Evolutionary conservation across 2,113 vertebrate species (phyloP), one percentile per base, ranked within the genome.

Genomic region (Oryzias celebensis): DNA sequence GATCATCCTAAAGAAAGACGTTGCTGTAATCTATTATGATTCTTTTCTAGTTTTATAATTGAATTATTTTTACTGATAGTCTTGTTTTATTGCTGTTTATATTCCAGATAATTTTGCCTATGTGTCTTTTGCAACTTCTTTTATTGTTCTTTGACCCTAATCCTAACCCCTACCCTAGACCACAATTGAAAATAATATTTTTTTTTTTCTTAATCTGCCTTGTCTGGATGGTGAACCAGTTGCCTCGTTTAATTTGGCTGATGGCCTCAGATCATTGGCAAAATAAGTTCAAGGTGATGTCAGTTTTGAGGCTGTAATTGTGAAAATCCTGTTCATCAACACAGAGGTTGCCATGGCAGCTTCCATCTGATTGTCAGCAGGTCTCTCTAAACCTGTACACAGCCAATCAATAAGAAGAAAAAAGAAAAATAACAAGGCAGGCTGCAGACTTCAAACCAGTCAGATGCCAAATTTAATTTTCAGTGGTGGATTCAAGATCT

Each of bases 221-320:
- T 28, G 4, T 4, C 26, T 28, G 26, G 3, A 28, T 28, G 36
- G 36, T 36, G 16, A 62, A 67, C n/a, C 63, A 26, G 60, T 62
- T 49, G 45, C 67, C 45, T 58, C 41, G 76, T 75, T 62, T 53
- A 8, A 58, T 72, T 47, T 51, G 47, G 56, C 52, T 20, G 52
- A 55, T 57, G 58, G 18, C 14, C 56, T 73, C 53, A 73, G 36
- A 69, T 73, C 51, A 42, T 61, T 52, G 56, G 4, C 0, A 62
- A 61, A 75, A 74, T 68, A 42, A 70, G 26, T 62, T 77, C 68
- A 70, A 77, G 61, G 47, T 52, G 47, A 55, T 22, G 71, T 81
- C 60, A 55, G 75, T 81, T 78, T 64, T 26, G 43, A 57, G 42
- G 4, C 70, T 67, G 58, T 73, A 83, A 74, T 70, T 77, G 68